A percentile compares a stretch with the other conserved stretches of the same genome.
These are phyloP conservation scores for Apotomis betuletana DNA, from an alignment of 2,888 invertebrate species.

Conservation along the genomic window DNA sequence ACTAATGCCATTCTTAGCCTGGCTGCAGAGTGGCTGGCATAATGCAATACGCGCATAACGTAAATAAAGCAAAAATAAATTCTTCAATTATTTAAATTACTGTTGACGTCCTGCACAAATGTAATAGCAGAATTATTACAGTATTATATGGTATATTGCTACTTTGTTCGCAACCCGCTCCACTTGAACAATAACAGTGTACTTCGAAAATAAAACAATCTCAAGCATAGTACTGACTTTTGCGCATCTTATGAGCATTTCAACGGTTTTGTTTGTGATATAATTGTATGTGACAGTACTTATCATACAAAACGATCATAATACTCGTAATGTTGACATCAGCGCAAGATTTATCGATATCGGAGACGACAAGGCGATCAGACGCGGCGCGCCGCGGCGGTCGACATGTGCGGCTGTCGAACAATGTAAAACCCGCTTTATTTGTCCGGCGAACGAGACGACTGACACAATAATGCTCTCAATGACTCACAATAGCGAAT, in stretches of 20 bases:
- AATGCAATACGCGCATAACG: background rate
- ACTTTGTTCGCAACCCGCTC: background rate
- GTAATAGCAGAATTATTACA: background rate
- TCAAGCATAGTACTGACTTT: background rate
- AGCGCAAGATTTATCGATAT: constrained; percentile 1
- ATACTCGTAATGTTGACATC: background rate
- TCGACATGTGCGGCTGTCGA: constrained; percentile 30
- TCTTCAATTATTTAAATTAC: background rate
- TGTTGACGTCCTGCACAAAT: background rate
- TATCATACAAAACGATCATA: constrained; percentile 1
- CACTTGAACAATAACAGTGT: background rate
- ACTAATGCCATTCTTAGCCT: background rate
- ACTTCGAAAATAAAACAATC: background rate
- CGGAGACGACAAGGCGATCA: constrained; percentile 9
- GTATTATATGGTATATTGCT: background rate
- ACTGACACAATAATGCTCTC: constrained; percentile 75
- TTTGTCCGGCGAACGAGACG: constrained; percentile 56
- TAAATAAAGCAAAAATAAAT: background rate
- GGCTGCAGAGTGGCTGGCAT: background rate
- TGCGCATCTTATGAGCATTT: background rate
- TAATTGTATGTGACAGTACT: background rate
- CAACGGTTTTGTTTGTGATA: background rate
- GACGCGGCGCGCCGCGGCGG: constrained; percentile 16
- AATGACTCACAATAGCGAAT: constrained; percentile 82
- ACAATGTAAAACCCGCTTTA: constrained; percentile 55